Base-by-base conservation (phyloP, 2,888 invertebrate species). In the Sepioteuthis lessoniana region DNA sequence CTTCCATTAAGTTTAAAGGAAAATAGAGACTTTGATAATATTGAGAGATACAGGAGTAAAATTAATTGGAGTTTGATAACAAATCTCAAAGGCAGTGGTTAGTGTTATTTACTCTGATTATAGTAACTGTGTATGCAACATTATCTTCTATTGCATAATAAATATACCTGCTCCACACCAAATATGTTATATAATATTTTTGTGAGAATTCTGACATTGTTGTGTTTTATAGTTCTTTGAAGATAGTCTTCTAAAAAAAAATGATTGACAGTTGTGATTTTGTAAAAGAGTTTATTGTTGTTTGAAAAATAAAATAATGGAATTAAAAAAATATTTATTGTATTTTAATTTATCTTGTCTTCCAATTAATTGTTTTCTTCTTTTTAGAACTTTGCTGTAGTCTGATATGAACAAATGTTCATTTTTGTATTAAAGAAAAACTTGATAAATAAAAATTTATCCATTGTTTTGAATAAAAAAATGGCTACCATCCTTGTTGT, bases 231-330 rank as follows among this genome's bases (percentile, higher is more conserved):
- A n/a, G 4, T 16, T 13, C 4, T 76, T 76, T n/a, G 76, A 76
- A 76, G n/a, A 76, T 4, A 35, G 16, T n/a, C 10, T 76, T 1
- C n/a, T 8, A 13, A n/a, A n/a, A 76, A 76, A n/a, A 60, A 76
- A 35, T 13, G 4, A n/a, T 76, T n/a, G n/a, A 76, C n/a, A 76
- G n/a, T 76, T 76, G 76, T 76, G 76, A 35, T 76, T 76, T 76
- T 76, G 76, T 76, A 76, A 76, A 76, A 35, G 76, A 76, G n/a
- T 76, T 76, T 76, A 76, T 76, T 76, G 76, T 76, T 76, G 76
- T 35, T 76, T 76, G n/a, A 1, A n/a, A n/a, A 76, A 35, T 76
- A 35, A 76, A 35, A n/a, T 76, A 76, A 76, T n/a, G 76, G 31
- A 60, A 60, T 60, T 76, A 35, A 76, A 76, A 16, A 76, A 13